Percentiles rank a stretch among this genome's conserved stretches.
These are phyloP conservation scores for Echinometra lucunter DNA, from an alignment of 53 echinoderm and acorn worm species.

Conservation along the genomic window DNA sequence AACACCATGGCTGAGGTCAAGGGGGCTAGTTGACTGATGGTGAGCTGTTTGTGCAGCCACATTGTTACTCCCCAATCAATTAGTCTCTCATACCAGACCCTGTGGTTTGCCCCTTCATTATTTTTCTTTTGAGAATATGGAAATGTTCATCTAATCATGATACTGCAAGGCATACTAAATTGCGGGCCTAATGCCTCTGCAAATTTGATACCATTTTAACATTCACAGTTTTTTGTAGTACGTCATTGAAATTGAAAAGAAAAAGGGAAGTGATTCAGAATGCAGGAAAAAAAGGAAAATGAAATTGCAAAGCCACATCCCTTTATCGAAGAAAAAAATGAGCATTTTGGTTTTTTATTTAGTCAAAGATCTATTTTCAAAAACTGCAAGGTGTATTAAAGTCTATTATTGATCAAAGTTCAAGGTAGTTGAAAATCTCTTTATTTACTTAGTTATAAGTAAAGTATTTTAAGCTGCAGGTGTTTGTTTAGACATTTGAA, in stretches of 20 bases:
- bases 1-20: slow-evolving; percentile 68
- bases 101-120: background rate
- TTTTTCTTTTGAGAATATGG: background rate
- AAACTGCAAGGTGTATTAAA: too few relatives aligned
- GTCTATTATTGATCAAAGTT: too few relatives aligned
- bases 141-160: background rate
- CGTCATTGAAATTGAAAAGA: too few relatives aligned
- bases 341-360: too few relatives aligned
- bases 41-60: slow-evolving; percentile 66
- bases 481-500: background rate
- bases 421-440: too few relatives aligned
- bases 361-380: too few relatives aligned
- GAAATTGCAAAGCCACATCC: too few relatives aligned
- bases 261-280: too few relatives aligned
- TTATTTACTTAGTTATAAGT: too few relatives aligned
- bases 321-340: too few relatives aligned
- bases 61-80: slow-evolving; percentile 55
- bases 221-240: background rate
- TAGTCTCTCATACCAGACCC: slow-evolving; percentile 51
- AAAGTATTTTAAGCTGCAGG: background rate
- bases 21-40: slow-evolving; percentile 42
- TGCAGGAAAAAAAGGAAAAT: too few relatives aligned
- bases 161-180: too few relatives aligned
- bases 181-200: background rate
- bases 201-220: background rate